phyloP scores from a whole-genome alignment of 2,113 vertebrate species.

The Pteruthius melanotis region DNA sequence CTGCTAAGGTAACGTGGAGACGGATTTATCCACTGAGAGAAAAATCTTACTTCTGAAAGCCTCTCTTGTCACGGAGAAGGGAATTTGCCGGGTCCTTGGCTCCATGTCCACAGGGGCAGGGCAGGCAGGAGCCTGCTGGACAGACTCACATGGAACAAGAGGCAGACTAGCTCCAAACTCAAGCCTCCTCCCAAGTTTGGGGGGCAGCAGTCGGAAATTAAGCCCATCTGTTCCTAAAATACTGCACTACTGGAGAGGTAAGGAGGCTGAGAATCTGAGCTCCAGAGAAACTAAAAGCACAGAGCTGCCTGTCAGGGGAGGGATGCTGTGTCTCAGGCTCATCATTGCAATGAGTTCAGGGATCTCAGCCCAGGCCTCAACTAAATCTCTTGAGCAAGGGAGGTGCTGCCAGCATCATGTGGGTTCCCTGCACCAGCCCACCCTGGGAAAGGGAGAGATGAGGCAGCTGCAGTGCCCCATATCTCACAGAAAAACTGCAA shows the following conservation, averaged over 20 bases:
- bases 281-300: background rate
- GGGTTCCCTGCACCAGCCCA: background rate
- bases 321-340: background rate
- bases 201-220: conserved; percentile 27
- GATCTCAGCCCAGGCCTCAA: background rate
- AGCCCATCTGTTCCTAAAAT: conserved; percentile 38
- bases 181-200: conserved; percentile 2
- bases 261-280: background rate
- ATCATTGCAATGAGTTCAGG: background rate
- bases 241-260: background rate
- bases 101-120: accelerated
- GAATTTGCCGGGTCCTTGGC: background rate
- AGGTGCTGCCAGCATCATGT: background rate
- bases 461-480: background rate
- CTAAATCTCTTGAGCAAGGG: background rate
- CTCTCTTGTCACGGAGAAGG: background rate
- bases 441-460: background rate
- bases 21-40: background rate
- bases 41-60: background rate
- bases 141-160: background rate
- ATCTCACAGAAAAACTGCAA: background rate
- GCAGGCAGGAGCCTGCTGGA: background rate
- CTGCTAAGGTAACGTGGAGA: background rate
- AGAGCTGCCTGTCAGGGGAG: background rate
- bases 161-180: background rate